Base-by-base conservation (phyloP, 2,888 invertebrate genomes). In the Chrysina gloriosa region DNA sequence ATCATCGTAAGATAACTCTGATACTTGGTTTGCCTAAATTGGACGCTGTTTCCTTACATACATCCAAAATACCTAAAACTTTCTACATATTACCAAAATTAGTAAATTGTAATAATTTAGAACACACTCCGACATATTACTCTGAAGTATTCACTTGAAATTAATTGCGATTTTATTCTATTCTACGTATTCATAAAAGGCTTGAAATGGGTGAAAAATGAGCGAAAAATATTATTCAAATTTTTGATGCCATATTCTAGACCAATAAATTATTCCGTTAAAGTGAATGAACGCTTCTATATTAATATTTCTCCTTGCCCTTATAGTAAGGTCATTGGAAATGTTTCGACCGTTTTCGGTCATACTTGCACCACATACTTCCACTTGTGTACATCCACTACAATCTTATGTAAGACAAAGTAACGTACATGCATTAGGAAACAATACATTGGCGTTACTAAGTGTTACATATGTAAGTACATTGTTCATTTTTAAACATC, bases 271-370 rank as follows among this genome's bases (percentile, higher is more conserved):
- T 77, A 75, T 75, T 70, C 45, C 23, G 65, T 68, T 63, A 68
- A 72, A 72, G 68, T 73, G 74, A 73, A 73, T 74, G 70, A 71
- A 69, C 54, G 73, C 71, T 70, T 76, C 70, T 72, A 72, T 72
- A 72, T 70, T 71, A 72, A 73, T 72, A 70, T 72, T 74, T 74
- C 69, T 80, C 81, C 81, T 83, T 82, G 83, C 83, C 83, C 83
- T 83, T 84, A 84, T 84, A 84, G 84, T 84, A 84, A 84, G 84
- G 84, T 81, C 84, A 84, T 84, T 84, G 84, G 84, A 84, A 84
- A 84, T 84, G 84, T 82, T 73, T 71, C 70, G 69, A 69, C 65
- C 67, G 69, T 65, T 70, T 65, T 70, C 65, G 70, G 70, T 69
- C 63, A 61, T 69, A 72, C 68, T 73, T 73, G 72, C 56, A 66